Conservation (phyloP, 2,888 invertebrate genomes). For the Epistrophe grossulariae region DNA sequence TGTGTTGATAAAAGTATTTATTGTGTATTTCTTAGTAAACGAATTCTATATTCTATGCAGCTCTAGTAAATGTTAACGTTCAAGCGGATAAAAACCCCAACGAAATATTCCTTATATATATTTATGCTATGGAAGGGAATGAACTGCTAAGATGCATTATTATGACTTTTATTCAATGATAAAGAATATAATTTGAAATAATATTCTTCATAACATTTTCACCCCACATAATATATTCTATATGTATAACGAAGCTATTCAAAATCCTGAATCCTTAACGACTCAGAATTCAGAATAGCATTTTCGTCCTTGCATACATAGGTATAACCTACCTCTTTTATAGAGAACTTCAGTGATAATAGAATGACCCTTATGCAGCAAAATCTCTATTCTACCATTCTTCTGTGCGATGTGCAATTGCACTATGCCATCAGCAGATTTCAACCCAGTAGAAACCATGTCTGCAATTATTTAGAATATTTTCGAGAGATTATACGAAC, state of each 20-base stretch:
- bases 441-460: conserved; percentile 8
- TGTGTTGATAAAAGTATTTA: too few species aligned
- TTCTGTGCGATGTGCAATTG: neutral
- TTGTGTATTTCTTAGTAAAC: too few species aligned
- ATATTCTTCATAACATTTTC: conserved; percentile 4
- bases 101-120: neutral
- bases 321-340: neutral
- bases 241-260: conserved; percentile 20
- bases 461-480: conserved; percentile 33
- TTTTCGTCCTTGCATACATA: neutral
- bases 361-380: conserved; percentile 15
- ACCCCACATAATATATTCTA: too few species aligned
- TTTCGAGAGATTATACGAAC: neutral
- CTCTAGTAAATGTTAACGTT: neutral
- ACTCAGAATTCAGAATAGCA: neutral
- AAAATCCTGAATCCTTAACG: neutral
- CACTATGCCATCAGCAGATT: conserved; percentile 7
- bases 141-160: conserved; percentile 6
- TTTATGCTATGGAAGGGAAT: neutral
- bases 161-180: conserved; percentile 13
- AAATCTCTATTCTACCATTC: neutral
- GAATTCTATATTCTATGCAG: too few species aligned
- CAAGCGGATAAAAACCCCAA: neutral
- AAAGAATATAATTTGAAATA: conserved; percentile 4
- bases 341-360: neutral